Conservation (phyloP, 1,140 invertebrate species). For the Patella vulgata region DNA sequence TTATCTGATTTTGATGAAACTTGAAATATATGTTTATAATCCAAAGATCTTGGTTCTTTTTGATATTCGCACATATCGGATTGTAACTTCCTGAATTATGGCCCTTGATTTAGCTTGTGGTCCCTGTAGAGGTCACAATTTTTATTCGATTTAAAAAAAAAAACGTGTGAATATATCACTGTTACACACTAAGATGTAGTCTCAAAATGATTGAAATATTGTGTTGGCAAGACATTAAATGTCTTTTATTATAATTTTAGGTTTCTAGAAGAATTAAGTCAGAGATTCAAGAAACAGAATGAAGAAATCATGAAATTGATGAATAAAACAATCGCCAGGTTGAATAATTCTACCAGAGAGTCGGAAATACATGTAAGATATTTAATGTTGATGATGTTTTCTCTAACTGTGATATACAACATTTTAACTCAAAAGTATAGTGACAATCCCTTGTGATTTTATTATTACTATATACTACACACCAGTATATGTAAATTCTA, state of each 20-base stretch:
- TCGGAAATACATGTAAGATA: slow-evolving; percentile 76
- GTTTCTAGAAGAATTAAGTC: slow-evolving; percentile 93
- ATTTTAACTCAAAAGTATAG: not conserved
- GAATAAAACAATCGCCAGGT: slow-evolving; percentile 80
- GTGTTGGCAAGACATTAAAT: too few relatives aligned
- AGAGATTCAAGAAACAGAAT: slow-evolving; percentile 94
- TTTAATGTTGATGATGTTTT: not conserved
- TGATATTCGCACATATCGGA: too few relatives aligned
- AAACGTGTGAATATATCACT: too few relatives aligned
- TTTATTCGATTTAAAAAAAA: too few relatives aligned
- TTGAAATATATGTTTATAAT: too few relatives aligned
- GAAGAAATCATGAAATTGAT: slow-evolving; percentile 91
- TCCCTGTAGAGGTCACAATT: too few relatives aligned
- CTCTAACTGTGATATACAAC: too few relatives aligned
- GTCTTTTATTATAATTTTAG: slow-evolving; percentile 60
- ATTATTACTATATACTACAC: not conserved
- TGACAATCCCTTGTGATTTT: not conserved
- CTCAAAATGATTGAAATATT: too few relatives aligned
- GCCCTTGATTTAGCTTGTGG: slow-evolving; percentile 6
- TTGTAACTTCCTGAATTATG: too few relatives aligned
- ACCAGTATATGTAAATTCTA: not conserved
- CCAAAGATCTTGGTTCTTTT: too few relatives aligned
- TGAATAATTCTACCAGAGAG: slow-evolving; percentile 79
- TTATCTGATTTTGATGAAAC: too few relatives aligned
- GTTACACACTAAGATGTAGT: too few relatives aligned